Conservation (phyloP, 1,140 invertebrate genomes). For the Zeugodacus cucurbitae region DNA sequence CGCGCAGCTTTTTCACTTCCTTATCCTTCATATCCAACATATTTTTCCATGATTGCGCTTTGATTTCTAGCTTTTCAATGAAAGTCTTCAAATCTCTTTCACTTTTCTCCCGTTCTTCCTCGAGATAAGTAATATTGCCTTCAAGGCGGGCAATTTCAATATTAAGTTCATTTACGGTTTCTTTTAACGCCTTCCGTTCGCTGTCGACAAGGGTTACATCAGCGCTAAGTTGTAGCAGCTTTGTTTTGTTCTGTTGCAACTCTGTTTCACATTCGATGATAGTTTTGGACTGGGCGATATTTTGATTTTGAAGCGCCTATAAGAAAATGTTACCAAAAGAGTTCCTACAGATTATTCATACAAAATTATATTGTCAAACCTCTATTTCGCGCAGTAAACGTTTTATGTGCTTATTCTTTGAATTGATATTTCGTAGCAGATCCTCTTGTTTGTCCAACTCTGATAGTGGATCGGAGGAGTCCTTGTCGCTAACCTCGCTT, state of each 20-base stretch:
- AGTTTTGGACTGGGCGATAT: conserved; percentile 58
- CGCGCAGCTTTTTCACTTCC: conserved; percentile 50
- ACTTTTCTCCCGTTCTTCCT: conserved; percentile 59
- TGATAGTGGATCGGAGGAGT: conserved; percentile 63
- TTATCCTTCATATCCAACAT: conserved; percentile 55
- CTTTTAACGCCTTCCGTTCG: conserved; percentile 52
- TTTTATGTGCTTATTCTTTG: conserved; percentile 65
- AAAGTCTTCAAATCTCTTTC: conserved; percentile 59
- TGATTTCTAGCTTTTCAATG: conserved; percentile 55
- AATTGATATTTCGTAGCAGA: conserved; percentile 61
- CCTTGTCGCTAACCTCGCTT: conserved; percentile 60
- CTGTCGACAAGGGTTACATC: conserved; percentile 54
- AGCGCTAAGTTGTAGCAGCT: conserved; percentile 52
- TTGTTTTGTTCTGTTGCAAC: conserved; percentile 50
- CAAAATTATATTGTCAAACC: conserved; percentile 43
- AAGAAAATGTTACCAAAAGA: neutral
- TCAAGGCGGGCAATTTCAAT: conserved; percentile 56
- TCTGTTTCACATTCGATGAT: conserved; percentile 58
- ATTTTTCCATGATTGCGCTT: conserved; percentile 53
- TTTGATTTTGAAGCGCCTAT: conserved; percentile 59
- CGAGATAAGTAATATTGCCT: conserved; percentile 57
- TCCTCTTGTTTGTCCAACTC: conserved; percentile 63
- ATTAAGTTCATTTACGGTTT: conserved; percentile 50
- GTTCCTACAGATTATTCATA: neutral
- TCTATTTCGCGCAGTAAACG: conserved; percentile 61